These are phyloP conservation scores for Neodiprion virginianus DNA, from an alignment of 1,140 invertebrate species.

Conservation along the genomic window DNA sequence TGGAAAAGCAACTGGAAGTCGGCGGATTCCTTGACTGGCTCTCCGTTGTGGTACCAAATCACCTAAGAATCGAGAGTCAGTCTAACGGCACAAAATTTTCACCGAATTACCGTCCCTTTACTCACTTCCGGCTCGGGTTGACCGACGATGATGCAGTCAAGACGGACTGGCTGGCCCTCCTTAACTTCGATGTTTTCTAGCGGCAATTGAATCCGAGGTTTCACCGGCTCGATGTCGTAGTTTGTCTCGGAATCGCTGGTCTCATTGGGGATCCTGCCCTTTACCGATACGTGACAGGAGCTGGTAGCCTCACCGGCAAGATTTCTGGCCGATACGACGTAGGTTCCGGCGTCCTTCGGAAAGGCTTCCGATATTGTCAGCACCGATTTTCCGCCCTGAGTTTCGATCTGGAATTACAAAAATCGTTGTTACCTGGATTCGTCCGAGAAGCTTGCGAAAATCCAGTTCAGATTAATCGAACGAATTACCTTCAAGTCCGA, in stretches of 20 bases:
- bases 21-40: slow-evolving; percentile 83
- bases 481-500: slow-evolving; percentile 61
- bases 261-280: slow-evolving; percentile 73
- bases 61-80: slow-evolving; percentile 59
- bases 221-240: slow-evolving; percentile 74
- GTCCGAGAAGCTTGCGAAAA: neutral
- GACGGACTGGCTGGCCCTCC: slow-evolving; percentile 73
- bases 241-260: slow-evolving; percentile 77
- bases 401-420: slow-evolving; percentile 63
- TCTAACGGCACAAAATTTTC: slow-evolving; percentile 11
- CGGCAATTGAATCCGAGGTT: slow-evolving; percentile 75
- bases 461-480: slow-evolving; percentile 15
- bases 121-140: slow-evolving; percentile 83
- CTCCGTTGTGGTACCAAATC: slow-evolving; percentile 86
- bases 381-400: slow-evolving; percentile 67
- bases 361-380: slow-evolving; percentile 74
- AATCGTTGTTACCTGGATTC: slow-evolving; percentile 19
- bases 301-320: slow-evolving; percentile 69
- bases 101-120: neutral
- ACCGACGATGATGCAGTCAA: slow-evolving; percentile 85
- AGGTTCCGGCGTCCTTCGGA: slow-evolving; percentile 73
- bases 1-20: slow-evolving; percentile 83
- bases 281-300: slow-evolving; percentile 73
- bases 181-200: slow-evolving; percentile 73
- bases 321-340: slow-evolving; percentile 71